phyloP scores from a whole-genome alignment of 1,140 invertebrate species.

The Carposina sasakii region DNA sequence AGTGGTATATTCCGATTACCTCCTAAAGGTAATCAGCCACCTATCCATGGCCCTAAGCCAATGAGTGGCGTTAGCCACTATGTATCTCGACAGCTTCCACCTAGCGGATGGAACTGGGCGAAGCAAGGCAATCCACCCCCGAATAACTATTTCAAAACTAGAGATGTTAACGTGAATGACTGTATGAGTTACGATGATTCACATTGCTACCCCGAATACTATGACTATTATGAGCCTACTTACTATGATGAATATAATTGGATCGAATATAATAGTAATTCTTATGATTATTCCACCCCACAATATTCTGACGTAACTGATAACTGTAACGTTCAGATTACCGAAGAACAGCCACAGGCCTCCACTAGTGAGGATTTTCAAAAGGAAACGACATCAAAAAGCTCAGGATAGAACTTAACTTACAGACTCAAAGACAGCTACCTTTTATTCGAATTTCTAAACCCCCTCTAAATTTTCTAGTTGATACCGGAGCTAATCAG shows the following conservation, averaged over 20 bases:
- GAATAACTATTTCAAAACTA: background rate
- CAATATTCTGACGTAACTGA: background rate
- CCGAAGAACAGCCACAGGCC: background rate
- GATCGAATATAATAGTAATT: background rate
- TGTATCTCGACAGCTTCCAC: background rate
- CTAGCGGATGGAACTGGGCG: background rate
- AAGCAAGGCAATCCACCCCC: background rate
- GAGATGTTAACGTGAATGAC: background rate
- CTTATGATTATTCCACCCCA: background rate
- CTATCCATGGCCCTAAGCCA: background rate
- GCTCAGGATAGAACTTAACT: background rate
- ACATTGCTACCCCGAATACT: too few species aligned
- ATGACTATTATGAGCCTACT: background rate
- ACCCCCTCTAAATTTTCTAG: background rate
- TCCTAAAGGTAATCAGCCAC: background rate
- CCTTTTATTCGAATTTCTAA: background rate
- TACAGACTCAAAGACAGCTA: constrained; percentile 3
- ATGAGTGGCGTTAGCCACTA: constrained; percentile 1
- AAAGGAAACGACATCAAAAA: background rate
- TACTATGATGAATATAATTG: too few species aligned
- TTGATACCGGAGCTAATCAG: constrained; percentile 1
- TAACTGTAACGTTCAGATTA: background rate
- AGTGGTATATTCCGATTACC: too few species aligned
- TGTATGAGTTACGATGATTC: background rate
- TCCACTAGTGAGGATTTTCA: background rate